These are phyloP conservation scores for Pseudomugil tenellus DNA, from an alignment of 2,797 vertebrate species.

Conservation along the genomic window DNA sequence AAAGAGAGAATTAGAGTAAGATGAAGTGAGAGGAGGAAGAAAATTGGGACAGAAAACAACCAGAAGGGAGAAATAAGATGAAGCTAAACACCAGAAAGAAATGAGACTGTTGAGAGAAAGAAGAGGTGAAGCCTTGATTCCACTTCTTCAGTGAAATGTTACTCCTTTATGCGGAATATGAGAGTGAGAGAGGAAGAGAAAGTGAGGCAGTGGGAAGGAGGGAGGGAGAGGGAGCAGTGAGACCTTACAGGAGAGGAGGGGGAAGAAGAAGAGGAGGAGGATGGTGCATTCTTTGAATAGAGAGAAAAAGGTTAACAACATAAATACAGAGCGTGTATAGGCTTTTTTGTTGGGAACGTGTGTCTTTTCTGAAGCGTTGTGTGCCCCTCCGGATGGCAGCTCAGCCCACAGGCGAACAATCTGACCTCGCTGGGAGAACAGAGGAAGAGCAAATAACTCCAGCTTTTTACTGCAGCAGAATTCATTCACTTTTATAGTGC, in stretches of 20 bases:
- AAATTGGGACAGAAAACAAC: background rate
- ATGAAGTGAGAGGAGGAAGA: slow-evolving; percentile 24
- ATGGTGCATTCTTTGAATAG: slow-evolving; percentile 69
- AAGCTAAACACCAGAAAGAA: slow-evolving; percentile 13
- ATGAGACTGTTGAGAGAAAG: slow-evolving; percentile 34
- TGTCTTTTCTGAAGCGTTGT: slow-evolving; percentile 26
- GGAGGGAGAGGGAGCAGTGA: slow-evolving; percentile 47
- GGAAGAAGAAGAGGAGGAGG: slow-evolving; percentile 25
- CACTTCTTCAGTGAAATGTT: slow-evolving; percentile 77
- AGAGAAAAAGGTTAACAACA: slow-evolving; percentile 70
- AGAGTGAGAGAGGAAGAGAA: slow-evolving; percentile 61
- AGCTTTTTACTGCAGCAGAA: slow-evolving; percentile 82
- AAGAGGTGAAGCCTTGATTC: slow-evolving; percentile 62
- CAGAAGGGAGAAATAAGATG: slow-evolving; percentile 3
- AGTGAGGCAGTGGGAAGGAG: slow-evolving; percentile 37
- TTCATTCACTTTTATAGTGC: slow-evolving; percentile 78
- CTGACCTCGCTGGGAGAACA: slow-evolving; percentile 38
- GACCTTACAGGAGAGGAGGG: slow-evolving; percentile 36
- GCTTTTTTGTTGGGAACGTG: slow-evolving; percentile 18
- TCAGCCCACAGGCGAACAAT: slow-evolving; percentile 39
- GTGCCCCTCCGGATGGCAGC: slow-evolving; percentile 18
- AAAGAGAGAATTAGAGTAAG: slow-evolving; percentile 22
- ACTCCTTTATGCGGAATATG: slow-evolving; percentile 80
- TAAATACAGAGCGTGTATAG: slow-evolving; percentile 44
- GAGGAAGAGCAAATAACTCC: slow-evolving; percentile 54